Evolutionary conservation across 2,113 vertebrate species (phyloP).

Genomic region (Aspidoscelis tigris): DNA sequence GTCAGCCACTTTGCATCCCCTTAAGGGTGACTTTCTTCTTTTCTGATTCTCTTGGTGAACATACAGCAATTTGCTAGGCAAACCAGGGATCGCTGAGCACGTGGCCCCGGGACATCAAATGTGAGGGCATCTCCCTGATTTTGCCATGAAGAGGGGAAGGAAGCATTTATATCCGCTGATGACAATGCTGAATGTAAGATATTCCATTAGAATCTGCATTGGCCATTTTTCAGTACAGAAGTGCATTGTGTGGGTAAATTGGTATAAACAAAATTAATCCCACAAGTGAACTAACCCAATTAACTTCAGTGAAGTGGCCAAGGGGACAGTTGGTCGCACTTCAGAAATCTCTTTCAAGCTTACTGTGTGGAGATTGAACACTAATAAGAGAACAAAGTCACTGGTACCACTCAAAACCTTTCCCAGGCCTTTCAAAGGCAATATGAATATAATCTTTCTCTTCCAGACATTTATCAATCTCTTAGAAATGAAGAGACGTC

Average conservation of each 20-base stretch:
- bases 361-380: fast-evolving
- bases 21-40: background rate
- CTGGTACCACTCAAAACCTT: background rate
- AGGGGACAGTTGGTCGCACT: fast-evolving
- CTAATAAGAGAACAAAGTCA: slow-evolving; percentile 12
- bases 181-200: slow-evolving; percentile 20
- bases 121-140: background rate
- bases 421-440: slow-evolving; percentile 40
- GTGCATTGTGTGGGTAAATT: background rate
- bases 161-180: background rate
- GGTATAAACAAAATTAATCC: background rate
- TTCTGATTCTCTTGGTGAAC: background rate
- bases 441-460: slow-evolving; percentile 53
- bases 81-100: background rate
- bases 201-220: background rate
- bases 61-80: background rate
- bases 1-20: no score
- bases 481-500: background rate
- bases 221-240: background rate
- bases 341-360: background rate
- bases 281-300: background rate
- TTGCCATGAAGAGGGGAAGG: slow-evolving; percentile 25
- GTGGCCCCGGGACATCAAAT: no score
- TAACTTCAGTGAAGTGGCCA: background rate
- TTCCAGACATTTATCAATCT: slow-evolving; percentile 50